Conservation (phyloP, 2,113 vertebrate species). For the Pomatostomus ruficeps region DNA sequence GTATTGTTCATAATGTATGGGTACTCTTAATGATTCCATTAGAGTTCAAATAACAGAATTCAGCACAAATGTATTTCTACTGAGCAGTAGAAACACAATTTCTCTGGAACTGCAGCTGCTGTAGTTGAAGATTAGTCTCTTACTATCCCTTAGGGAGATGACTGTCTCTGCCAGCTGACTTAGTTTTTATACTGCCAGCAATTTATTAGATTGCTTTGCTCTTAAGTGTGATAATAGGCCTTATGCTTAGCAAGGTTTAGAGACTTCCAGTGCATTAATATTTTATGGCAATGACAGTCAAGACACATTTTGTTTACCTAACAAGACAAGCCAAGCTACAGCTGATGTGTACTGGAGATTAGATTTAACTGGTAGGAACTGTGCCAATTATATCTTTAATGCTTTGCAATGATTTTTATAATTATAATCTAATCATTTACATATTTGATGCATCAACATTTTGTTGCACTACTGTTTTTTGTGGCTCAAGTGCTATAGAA, state of each 20-base stretch:
- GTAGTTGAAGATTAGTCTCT: constrained; percentile 75
- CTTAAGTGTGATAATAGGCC: constrained; percentile 85
- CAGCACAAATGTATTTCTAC: constrained; percentile 72
- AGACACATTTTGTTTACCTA: constrained; percentile 85
- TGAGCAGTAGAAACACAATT: constrained; percentile 72
- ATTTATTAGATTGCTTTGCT: constrained; percentile 85
- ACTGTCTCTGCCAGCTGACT: constrained; percentile 80
- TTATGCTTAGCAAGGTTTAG: constrained; percentile 84
- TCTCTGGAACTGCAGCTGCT: constrained; percentile 76
- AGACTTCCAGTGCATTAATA: constrained; percentile 84
- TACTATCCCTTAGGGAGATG: constrained; percentile 78
- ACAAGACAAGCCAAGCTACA: constrained; percentile 76
- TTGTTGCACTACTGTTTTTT: not conserved
- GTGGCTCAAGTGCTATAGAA: not conserved
- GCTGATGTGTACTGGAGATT: constrained; percentile 67
- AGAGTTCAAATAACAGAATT: constrained; percentile 78
- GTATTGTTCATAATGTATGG: constrained; percentile 56
- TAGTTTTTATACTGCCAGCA: constrained; percentile 78
- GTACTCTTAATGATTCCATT: constrained; percentile 69
- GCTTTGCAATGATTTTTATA: constrained; percentile 48
- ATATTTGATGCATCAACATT: constrained; percentile 47
- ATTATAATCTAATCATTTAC: constrained; percentile 59
- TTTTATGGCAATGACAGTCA: constrained; percentile 81
- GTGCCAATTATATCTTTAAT: constrained; percentile 64
- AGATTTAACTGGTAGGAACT: constrained; percentile 61